Evolutionary conservation across 2,888 invertebrate species (phyloP).

Genomic region (Caenorhabditis angaria): DNA sequence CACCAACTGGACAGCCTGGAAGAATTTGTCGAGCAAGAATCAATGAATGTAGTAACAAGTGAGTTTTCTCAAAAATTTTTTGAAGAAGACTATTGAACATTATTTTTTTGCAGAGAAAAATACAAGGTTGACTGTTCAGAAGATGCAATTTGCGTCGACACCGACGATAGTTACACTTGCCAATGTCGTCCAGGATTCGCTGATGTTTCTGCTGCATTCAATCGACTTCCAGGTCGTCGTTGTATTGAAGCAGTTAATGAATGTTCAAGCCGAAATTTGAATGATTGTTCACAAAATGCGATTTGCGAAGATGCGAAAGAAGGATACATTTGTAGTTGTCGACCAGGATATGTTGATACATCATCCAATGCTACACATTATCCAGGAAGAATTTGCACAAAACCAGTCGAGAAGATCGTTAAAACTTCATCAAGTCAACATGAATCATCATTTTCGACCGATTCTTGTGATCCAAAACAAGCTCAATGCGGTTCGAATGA

Average conservation of each 20-base stretch:
- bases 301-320: slow-evolving; percentile 85
- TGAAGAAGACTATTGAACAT: neutral
- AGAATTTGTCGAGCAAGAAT: slow-evolving; percentile 66
- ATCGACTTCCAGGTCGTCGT: slow-evolving; percentile 66
- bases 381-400: slow-evolving; percentile 67
- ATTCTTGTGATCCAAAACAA: slow-evolving; percentile 55
- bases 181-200: slow-evolving; percentile 72
- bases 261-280: slow-evolving; percentile 75
- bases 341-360: slow-evolving; percentile 81
- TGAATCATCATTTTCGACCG: slow-evolving; percentile 53
- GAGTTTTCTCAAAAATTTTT: neutral
- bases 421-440: slow-evolving; percentile 1
- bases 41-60: slow-evolving; percentile 71
- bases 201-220: slow-evolving; percentile 70
- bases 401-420: slow-evolving; percentile 53
- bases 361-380: slow-evolving; percentile 69
- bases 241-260: slow-evolving; percentile 72
- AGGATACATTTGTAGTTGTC: slow-evolving; percentile 88
- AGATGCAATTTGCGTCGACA: slow-evolving; percentile 71
- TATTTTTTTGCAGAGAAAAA: slow-evolving; percentile 22
- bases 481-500: slow-evolving; percentile 63
- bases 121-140: slow-evolving; percentile 70
- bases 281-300: slow-evolving; percentile 88
- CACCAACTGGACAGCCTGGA: slow-evolving; percentile 58
- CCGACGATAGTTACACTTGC: slow-evolving; percentile 63